Evolutionary conservation across 2,888 invertebrate genomes (phyloP), one percentile per base, ranked within the genome.

Genomic region (Chromoteleia sp.): DNA sequence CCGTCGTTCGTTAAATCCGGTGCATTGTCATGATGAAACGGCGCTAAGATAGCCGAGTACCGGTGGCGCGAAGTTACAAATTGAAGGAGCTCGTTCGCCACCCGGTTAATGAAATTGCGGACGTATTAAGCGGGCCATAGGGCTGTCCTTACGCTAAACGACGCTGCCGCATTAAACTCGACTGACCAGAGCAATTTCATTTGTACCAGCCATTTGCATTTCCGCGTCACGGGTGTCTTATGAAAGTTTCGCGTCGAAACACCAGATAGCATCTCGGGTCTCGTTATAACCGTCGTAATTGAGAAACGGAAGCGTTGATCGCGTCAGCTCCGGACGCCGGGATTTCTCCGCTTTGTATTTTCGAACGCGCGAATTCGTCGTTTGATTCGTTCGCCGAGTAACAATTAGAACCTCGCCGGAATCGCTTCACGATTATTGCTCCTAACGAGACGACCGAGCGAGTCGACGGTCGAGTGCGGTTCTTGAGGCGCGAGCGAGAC

Each of bases 311-410:
- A 19, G 54, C 56, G 63, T 74, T 63, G 36, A 63, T 63, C 30
- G 63, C 56, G 45, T 63, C 15, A 33, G 25, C 48, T 48, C n/a
- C 29, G 10, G 41, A 1, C 67, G 29, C 29, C 45, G 7, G 43
- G n/a, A n/a, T n/a, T n/a, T n/a, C n/a, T n/a, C n/a, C 21, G 41
- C 10, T 71, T 71, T 70, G 41, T 67, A 29, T 67, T 48, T 19
- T 43, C 30, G 56, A 54, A 29, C 15, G 21, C 30, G 17, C 41
- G 43, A 19, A 8, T 12, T 15, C 63, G 36, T 48, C 58, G 30
- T 67, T 81, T 84, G 87, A 87, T 87, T 87, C 85, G 86, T 84
- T 84, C 30, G 85, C 85, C 85, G 84, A 87, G 86, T 85, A 85
- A 88, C 85, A 86, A 88, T 87, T 87, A 87, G 85, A 85, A 84